phyloP scores from a whole-genome alignment of 1,140 invertebrate genomes.

The Schlechtendalia chinensis region DNA sequence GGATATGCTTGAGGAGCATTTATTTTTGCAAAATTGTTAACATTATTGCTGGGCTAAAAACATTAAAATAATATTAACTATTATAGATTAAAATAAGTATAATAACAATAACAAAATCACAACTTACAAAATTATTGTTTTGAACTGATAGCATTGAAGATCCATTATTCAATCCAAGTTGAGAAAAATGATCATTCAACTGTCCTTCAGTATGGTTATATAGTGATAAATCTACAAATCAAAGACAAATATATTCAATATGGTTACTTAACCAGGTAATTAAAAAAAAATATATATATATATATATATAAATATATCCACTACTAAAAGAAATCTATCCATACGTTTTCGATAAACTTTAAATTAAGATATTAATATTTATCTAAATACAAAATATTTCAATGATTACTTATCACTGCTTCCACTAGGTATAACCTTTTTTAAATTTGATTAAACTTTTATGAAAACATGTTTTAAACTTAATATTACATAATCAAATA shows the following conservation, averaged over 20 bases:
- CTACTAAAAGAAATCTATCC: too few relatives aligned
- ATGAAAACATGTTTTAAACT: too few relatives aligned
- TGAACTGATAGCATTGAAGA: neutral
- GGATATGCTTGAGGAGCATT: slow-evolving; percentile 1
- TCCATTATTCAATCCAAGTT: slow-evolving; percentile 21
- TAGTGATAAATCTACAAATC: neutral
- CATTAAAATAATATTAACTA: neutral
- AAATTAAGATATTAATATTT: too few relatives aligned
- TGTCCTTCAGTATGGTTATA: slow-evolving; percentile 6
- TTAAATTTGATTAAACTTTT: too few relatives aligned
- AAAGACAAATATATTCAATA: neutral
- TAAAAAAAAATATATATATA: too few relatives aligned
- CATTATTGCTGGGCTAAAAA: neutral
- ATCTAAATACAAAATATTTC: too few relatives aligned
- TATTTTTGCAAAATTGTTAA: neutral
- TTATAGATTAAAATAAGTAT: neutral
- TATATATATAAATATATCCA: too few relatives aligned
- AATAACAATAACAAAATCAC: neutral
- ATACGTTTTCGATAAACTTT: too few relatives aligned
- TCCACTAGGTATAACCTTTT: too few relatives aligned
- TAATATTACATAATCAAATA: too few relatives aligned
- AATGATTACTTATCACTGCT: too few relatives aligned
- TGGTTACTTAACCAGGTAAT: too few relatives aligned
- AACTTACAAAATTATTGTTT: slow-evolving; percentile 23
- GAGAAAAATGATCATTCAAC: slow-evolving; percentile 32